Evolutionary conservation across 2,113 vertebrate species (phyloP), one percentile per base, ranked within the genome.

Genomic region (Mesitornis unicolor): DNA sequence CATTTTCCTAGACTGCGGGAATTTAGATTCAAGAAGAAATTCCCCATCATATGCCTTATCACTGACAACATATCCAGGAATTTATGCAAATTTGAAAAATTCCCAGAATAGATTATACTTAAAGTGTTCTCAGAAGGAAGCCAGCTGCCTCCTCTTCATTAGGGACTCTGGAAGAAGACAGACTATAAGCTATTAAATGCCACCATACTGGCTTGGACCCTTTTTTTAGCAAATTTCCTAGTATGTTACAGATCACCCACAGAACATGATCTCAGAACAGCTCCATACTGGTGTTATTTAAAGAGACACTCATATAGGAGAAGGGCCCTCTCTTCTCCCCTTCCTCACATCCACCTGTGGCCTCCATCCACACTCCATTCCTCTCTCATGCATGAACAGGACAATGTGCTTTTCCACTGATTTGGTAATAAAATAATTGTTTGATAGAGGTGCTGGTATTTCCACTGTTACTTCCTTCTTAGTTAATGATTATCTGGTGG

Each of bases 111-210:
- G 40, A 56, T 61, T 70, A 80, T 19, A 67, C 29, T 77, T 88
- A 71, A 68, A 54, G 77, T 56, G 60, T 22, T 92, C 61, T 57
- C 84, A 92, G 69, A 82, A 95, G 84, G 76, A 87, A 92, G 83
- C 47, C 84, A 93, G 68, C 89, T 89, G 92, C 79, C 91, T 90
- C 68, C 86, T 92, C 88, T 82, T 83, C 68, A 65, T 68, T 33
- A 61, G 18, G 74, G 45, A 38, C 45, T 85, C 42, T 59, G 73
- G 83, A 67, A 90, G 71, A 90, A 92, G 76, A 70, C 48, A 87
- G 43, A 43, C 60, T 94, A 60, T 33, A 82, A 92, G 61, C 84
- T 71, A 89, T 64, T 90, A 84, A 91, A 95, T 84, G 89, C 67
- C 89, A 95, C 69, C 81, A n/a, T 12, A n/a, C 6, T 57, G 8